A percentile compares a stretch with the other conserved stretches of the same genome.
phyloP scores from a whole-genome alignment of 2,797 vertebrate genomes.

The Rachycentron canadum region DNA sequence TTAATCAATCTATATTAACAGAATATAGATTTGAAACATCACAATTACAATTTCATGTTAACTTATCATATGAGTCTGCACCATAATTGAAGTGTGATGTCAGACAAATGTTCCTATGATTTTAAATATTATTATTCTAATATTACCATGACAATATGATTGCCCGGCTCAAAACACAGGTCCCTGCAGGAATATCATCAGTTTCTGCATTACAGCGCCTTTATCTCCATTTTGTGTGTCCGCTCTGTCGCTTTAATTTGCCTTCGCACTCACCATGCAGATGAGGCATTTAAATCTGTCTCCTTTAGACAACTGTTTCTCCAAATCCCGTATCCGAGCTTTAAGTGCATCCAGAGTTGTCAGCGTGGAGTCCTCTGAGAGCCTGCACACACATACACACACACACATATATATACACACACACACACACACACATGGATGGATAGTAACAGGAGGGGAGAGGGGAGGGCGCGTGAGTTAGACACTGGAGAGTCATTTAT shows the following conservation, averaged over 20 bases:
- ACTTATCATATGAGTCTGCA: not conserved
- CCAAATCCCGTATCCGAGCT: conserved; percentile 96
- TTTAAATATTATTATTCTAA: not conserved
- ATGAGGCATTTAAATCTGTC: conserved; percentile 99
- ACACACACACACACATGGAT: conserved; percentile 29
- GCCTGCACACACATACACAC: conserved; percentile 78
- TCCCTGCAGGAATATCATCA: conserved; percentile 15
- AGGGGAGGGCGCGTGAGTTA: conserved; percentile 58
- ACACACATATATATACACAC: conserved; percentile 58
- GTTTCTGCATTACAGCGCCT: conserved; percentile 16
- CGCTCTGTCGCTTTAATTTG: conserved; percentile 43
- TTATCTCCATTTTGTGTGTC: conserved; percentile 28
- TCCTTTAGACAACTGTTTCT: conserved; percentile 97
- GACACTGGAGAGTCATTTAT: conserved; percentile 82
- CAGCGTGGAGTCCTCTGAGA: conserved; percentile 92
- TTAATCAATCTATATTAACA: not conserved
- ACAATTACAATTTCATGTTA: not conserved
- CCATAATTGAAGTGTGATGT: not conserved
- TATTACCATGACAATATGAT: conserved; percentile 12
- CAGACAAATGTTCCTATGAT: not conserved
- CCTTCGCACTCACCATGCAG: conserved; percentile 92
- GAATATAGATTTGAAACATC: not conserved
- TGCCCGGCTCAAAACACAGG: conserved; percentile 8
- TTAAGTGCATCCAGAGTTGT: conserved; percentile 97
- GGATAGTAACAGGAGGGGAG: conserved; percentile 56